Base-by-base conservation (phyloP, 1,140 invertebrate species). In the Zophobas morio region DNA sequence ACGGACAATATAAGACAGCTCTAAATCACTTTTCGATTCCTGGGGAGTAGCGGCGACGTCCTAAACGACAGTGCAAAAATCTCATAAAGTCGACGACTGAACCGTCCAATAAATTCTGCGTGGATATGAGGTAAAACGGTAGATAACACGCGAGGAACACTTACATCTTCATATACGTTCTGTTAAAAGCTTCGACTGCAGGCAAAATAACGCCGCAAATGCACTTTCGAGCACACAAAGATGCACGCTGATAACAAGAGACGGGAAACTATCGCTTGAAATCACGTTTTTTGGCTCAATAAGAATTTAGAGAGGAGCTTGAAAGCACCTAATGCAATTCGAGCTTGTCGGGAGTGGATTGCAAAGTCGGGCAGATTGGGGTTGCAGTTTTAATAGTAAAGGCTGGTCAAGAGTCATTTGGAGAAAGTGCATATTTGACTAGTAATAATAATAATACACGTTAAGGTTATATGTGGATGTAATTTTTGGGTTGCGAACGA, bases 121-220 rank as follows among this genome's bases (percentile, higher is more conserved):
- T 6, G 56, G 33, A 60, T 60, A 60, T 60, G 56, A 37, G 36
- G 34, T 60, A 60, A 60, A 60, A 60, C 36, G 56, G 34, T 60
- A 39, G 56, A 60, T 60, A 60, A 60, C 56, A 60, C 56, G 56
- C 56, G 56, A 60, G 56, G 37, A 60, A 60, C 56, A 60, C 56
- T 60, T 60, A 60, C 56, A 60, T 60, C 56, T 60, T 60, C 56
- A 60, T 60, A 60, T 60, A 60, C 56, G 35, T 35, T 60, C 35
- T 20, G 32, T 35, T 60, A 60, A 60, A 60, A 60, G 56, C 56
- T 60, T 8, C 56, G 56, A 60, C 56, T 60, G 56, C n/a, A 60
- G 36, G 56, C 35, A 60, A 60, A 60, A 36, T 8, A 60, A 60
- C 32, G 35, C 36, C 36, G 56, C 34, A 60, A 60, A 35, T 60